These are phyloP conservation scores for Ctena decussata DNA, from an alignment of 2,888 invertebrate species.

Conservation along the genomic window DNA sequence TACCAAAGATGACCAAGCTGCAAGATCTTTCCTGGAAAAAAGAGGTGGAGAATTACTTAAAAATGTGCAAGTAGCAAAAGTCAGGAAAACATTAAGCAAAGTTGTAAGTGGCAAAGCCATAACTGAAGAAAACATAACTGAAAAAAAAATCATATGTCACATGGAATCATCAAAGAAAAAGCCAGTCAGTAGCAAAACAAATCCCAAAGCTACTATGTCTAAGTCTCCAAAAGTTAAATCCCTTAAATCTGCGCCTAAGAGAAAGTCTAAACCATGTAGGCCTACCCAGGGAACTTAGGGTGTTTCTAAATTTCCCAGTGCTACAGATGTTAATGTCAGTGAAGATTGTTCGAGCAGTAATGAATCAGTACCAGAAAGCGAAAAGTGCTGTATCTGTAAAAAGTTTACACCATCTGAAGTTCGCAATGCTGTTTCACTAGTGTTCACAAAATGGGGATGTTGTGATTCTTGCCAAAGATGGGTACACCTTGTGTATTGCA, in stretches of 20 bases:
- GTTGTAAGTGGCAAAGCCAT: slow-evolving; percentile 1
- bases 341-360: neutral
- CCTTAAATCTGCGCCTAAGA: too few relatives aligned
- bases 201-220: neutral
- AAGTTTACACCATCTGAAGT: neutral
- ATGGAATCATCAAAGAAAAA: neutral
- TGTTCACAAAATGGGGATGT: neutral
- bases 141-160: neutral
- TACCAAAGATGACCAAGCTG: neutral
- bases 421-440: neutral
- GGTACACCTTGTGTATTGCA: neutral
- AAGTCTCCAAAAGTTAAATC: neutral
- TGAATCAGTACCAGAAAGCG: neutral
- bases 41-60: neutral
- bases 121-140: neutral
- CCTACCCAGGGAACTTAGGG: neutral
- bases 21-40: neutral
- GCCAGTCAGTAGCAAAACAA: neutral
- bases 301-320: neutral
- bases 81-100: neutral
- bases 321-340: neutral
- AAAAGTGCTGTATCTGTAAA: neutral
- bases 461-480: slow-evolving; percentile 17
- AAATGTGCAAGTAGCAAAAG: neutral
- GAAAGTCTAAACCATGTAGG: neutral